A percentile compares a stretch with the other conserved stretches of the same genome.
phyloP scores from a whole-genome alignment of 1,140 invertebrate genomes.

The Drosophila ohnishii region DNA sequence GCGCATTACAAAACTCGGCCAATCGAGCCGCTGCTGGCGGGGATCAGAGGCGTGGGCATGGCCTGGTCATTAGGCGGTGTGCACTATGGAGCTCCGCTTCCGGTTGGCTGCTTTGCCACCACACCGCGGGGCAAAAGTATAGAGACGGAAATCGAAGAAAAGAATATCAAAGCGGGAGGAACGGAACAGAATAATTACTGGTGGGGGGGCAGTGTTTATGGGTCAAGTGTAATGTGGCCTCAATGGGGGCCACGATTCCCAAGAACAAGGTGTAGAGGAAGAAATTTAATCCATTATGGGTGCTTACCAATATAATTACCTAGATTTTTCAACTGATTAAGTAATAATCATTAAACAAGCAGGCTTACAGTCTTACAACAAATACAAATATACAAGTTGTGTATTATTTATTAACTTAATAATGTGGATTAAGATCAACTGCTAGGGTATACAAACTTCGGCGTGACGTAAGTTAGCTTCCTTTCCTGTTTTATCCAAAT shows the following conservation, averaged over 20 bases:
- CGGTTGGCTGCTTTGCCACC: slow-evolving; percentile 45
- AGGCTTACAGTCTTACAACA: background rate
- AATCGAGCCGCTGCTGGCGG: slow-evolving; percentile 20
- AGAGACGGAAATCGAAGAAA: slow-evolving; percentile 23
- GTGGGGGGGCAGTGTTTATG: background rate
- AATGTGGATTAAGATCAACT: too few species aligned
- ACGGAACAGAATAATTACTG: slow-evolving; percentile 4
- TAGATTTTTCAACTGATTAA: background rate
- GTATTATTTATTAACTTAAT: too few species aligned
- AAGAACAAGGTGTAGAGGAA: background rate
- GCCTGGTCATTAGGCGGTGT: slow-evolving; percentile 58
- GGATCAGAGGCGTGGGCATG: slow-evolving; percentile 25
- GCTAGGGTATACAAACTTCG: too few species aligned
- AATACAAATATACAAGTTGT: background rate
- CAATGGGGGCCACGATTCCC: background rate
- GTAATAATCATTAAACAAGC: background rate
- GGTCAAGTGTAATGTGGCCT: slow-evolving; percentile 22
- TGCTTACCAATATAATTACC: background rate
- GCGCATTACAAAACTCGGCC: slow-evolving; percentile 53
- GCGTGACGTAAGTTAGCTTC: too few species aligned
- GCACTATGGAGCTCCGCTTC: slow-evolving; percentile 54
- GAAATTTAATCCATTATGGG: background rate
- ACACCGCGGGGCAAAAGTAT: slow-evolving; percentile 10
- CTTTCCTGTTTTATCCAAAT: background rate
- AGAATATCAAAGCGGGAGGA: background rate